Conservation (phyloP, 2,888 invertebrate species). For the Perithous albicinctus region DNA sequence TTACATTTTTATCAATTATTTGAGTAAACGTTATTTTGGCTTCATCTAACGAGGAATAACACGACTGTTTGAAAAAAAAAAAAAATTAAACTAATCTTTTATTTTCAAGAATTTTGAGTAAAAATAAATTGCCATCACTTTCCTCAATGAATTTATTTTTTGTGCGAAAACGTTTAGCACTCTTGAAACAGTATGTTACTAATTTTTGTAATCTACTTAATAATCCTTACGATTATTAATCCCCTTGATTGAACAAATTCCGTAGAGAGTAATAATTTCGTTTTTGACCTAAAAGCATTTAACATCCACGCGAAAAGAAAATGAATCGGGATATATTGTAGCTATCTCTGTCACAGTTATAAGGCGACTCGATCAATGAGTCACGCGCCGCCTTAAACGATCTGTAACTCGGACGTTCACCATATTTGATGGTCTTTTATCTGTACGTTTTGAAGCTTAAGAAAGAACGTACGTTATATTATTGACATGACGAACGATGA, state of each 20-base stretch:
- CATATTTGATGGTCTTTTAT: conserved; percentile 12
- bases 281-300: neutral
- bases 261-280: neutral
- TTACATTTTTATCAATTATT: too few relatives aligned
- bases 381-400: neutral
- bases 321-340: neutral
- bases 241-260: neutral
- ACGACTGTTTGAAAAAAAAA: too few relatives aligned
- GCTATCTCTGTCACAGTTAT: neutral
- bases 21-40: too few relatives aligned
- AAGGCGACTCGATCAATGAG: neutral
- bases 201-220: neutral
- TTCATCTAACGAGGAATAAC: too few relatives aligned
- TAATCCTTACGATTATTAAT: neutral
- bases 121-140: too few relatives aligned
- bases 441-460: neutral
- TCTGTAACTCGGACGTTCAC: neutral
- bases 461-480: neutral
- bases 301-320: neutral
- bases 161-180: neutral
- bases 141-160: neutral
- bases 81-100: too few relatives aligned
- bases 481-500: conserved; percentile 12
- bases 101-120: too few relatives aligned
- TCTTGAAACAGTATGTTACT: neutral